These are phyloP conservation scores for Drosophila gaucha DNA, from an alignment of 2,888 invertebrate species.

Conservation along the genomic window DNA sequence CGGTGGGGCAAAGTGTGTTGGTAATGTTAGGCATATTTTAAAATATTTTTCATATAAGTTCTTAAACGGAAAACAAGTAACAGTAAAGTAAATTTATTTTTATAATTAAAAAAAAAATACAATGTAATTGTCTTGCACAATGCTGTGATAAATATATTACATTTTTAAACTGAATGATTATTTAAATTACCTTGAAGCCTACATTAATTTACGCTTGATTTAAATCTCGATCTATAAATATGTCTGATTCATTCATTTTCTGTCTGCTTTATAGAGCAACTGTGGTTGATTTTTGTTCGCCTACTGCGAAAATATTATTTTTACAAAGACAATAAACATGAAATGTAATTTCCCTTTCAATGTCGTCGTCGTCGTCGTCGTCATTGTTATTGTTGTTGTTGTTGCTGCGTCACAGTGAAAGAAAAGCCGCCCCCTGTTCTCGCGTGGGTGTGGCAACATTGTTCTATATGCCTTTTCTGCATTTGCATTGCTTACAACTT, in stretches of 20 bases:
- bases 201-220: neutral
- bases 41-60: too few relatives aligned
- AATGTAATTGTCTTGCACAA: neutral
- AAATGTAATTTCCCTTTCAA: conserved; percentile 80
- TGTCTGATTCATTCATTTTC: neutral
- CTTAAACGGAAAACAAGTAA: too few relatives aligned
- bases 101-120: neutral
- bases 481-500: conserved; percentile 42
- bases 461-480: conserved; percentile 30
- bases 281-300: conserved; percentile 21
- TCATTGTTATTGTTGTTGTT: neutral
- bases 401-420: conserved; percentile 32
- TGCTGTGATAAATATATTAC: neutral
- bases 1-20: conserved; percentile 19
- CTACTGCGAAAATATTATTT: conserved; percentile 62
- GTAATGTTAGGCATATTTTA: neutral
- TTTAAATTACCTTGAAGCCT: neutral
- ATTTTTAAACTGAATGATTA: neutral
- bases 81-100: neutral
- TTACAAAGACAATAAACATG: conserved; percentile 75
- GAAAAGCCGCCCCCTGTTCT: conserved; percentile 33
- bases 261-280: conserved; percentile 5
- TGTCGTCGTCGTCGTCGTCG: conserved; percentile 51
- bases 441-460: conserved; percentile 41
- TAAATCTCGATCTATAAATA: conserved; percentile 1